Conservation (phyloP, 2,113 vertebrate species). For the Silurus glanis region DNA sequence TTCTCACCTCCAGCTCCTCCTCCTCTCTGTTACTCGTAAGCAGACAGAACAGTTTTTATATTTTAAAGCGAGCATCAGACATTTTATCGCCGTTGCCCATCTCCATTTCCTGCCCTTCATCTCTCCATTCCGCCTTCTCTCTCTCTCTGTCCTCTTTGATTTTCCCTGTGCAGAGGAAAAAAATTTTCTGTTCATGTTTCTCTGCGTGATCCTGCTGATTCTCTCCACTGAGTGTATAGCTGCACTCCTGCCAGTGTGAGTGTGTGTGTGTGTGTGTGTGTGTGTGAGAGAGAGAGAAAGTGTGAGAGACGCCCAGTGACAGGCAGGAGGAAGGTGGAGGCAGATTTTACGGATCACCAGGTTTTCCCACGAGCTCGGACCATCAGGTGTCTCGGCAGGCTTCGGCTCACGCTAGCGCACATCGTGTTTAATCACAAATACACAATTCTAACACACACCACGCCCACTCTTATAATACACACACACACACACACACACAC, state of each 20-base stretch:
- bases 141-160: background rate
- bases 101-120: background rate
- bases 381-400: too few species aligned
- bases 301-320: background rate
- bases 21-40: background rate
- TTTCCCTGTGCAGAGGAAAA: background rate
- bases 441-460: background rate
- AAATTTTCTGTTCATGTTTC: conserved; percentile 16
- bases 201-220: conserved; percentile 14
- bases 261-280: conserved; percentile 6
- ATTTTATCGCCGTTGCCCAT: background rate
- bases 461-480: background rate
- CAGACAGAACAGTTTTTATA: background rate
- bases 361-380: background rate
- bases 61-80: background rate
- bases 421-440: conserved; percentile 5
- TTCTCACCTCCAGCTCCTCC: background rate
- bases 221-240: background rate
- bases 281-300: background rate
- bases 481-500: conserved; percentile 2
- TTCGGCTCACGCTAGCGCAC: background rate
- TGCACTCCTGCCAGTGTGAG: conserved; percentile 1
- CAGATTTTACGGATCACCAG: conserved; percentile 12
- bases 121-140: background rate
- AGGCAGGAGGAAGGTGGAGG: background rate